Base-by-base conservation (phyloP, 2,888 invertebrate genomes). In the Cremastobaeus sp. region DNA sequence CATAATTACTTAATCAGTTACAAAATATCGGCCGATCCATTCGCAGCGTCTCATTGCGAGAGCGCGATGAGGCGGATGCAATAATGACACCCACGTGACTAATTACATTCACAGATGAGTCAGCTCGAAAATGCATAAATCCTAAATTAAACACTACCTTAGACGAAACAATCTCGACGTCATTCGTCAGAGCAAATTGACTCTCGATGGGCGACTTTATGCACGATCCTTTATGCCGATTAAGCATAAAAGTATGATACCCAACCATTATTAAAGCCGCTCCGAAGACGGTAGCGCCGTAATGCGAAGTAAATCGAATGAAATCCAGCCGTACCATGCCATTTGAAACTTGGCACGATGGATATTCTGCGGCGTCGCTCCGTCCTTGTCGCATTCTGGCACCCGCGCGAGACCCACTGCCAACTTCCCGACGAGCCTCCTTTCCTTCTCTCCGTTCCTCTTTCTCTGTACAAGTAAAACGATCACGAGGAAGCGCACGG, bases 111-210 rank as follows among this genome's bases (percentile, higher is more conserved):
- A 41, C 59, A 17, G 8, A 15, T 74, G 72, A 65, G 60, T 64
- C 68, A 25, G 25, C 25, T 12, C 18, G 9, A 54, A 50, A 41
- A 65, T 50, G 14, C 12, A 79, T 75, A 79, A 81, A 81, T 72
- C 78, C 78, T 79, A 79, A 81, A 81, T 81, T 80, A 82, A 81
- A 82, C 73, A 71, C 77, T 78, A 76, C 77, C 80, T 80, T 78
- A 78, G 81, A 81, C 79, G 82, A 81, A 82, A 83, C 81, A 82
- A 83, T 82, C 79, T 81, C 79, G 74, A 77, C 72, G 80, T 79
- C 76, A 80, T 82, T 82, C 82, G 77, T 82, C 54, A 9, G 55
- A 59, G 82, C 77, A 82, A 83, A 83, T 83, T 82, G 82, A 83
- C 81, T 83, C 65, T 60, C 62, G 76, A 76, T 71, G 73, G 45